A percentile compares a stretch with the other conserved stretches of the same genome.
phyloP scores from a whole-genome alignment of 2,797 vertebrate species.

The Kryptolebias ocellatus region DNA sequence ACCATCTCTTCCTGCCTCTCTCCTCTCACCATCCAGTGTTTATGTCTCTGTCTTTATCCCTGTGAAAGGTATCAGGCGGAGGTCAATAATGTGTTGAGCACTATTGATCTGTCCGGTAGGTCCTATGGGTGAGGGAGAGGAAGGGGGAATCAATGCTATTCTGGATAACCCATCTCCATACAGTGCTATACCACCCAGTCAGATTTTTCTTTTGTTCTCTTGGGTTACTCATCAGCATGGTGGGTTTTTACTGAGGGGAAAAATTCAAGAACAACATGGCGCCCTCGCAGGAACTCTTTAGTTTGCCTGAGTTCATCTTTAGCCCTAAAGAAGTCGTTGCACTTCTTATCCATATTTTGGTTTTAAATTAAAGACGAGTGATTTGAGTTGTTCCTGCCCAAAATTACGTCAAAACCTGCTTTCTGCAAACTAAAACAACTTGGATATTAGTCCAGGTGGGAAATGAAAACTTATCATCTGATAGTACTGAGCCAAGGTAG shows the following conservation, averaged over 20 bases:
- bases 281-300: conserved; percentile 24
- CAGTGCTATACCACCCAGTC: conserved; percentile 58
- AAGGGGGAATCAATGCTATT: conserved; percentile 64
- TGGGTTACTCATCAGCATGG: conserved; percentile 69
- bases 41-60: conserved; percentile 77
- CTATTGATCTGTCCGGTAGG: conserved; percentile 74
- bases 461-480: too few relatives aligned
- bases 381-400: too few relatives aligned
- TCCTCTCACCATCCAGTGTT: conserved; percentile 67
- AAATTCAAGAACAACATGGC: conserved; percentile 20
- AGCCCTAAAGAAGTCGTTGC: neutral
- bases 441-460: too few relatives aligned
- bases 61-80: conserved; percentile 76
- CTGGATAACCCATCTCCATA: conserved; percentile 66
- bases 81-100: conserved; percentile 82
- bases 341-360: too few relatives aligned
- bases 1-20: conserved; percentile 47
- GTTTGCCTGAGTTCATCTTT: conserved; percentile 24
- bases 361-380: too few relatives aligned
- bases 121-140: conserved; percentile 56
- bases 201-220: conserved; percentile 65
- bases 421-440: too few relatives aligned
- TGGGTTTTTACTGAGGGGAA: conserved; percentile 31
- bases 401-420: too few relatives aligned
- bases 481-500: too few relatives aligned